Base-by-base conservation (phyloP, 2,888 invertebrate species). In the Polylopha cassiicola region DNA sequence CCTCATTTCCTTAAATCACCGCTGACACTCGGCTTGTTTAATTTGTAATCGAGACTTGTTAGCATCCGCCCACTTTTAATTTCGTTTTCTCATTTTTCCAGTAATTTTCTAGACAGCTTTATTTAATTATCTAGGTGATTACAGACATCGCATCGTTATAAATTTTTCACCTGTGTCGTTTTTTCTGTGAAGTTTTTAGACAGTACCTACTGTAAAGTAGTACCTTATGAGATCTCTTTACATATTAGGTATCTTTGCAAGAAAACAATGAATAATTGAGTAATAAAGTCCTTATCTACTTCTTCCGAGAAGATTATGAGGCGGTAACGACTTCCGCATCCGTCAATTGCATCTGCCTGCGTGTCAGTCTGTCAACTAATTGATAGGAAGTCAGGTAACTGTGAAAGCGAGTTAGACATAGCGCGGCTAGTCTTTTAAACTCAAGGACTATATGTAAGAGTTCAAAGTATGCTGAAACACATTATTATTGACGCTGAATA, bases 41-140 rank as follows among this genome's bases (percentile, higher is more conserved):
- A 84, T 84, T 84, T 84, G 85, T 80, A 84, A 84, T 73, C 76
- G 82, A 82, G 75, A 77, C 80, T 79, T 78, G 77, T 81, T 84
- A 79, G 74, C 74, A 70, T 68, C 70, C 65, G 66, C 61, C 65
- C 73, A 70, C 68, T 69, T 75, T 73, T 75, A 77, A 79, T 78
- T 76, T 68, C 47, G 73, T 80, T 78, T 68, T 67, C 68, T 67
- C 69, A 59, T 65, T 58, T 55, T 55, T 50, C 44, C 51, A 60
- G 55, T 58, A 61, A 68, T 66, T 67, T 66, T 61, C 59, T 55
- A 50, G 56, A 52, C 58, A 44, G 45, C 54, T 58, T 73, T 69
- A 77, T 74, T 68, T 62, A 74, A 76, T 75, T 69, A 65, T 28
- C 37, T 37, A 32, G 9, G 17, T 17, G 38, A 31, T 45, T 31